Conservation (phyloP, 2,797 vertebrate genomes). For the Mormyrops attenuatus region DNA sequence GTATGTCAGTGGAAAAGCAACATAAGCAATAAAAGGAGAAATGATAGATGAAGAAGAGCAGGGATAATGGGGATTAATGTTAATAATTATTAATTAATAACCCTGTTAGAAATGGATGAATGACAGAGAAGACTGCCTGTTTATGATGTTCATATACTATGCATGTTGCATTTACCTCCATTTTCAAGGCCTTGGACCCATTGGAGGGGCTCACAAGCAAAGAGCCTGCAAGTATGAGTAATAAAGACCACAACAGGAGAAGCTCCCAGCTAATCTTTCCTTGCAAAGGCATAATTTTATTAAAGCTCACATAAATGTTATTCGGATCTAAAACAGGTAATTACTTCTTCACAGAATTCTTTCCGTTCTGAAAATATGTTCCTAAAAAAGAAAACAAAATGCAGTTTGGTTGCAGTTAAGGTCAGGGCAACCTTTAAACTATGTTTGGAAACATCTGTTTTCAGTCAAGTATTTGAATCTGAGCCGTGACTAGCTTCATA, state of each 20-base stretch:
- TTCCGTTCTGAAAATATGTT: background rate
- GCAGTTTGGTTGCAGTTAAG: background rate
- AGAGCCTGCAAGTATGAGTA: background rate
- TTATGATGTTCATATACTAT: background rate
- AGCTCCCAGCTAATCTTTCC: background rate
- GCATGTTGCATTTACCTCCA: background rate
- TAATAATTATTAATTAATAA: background rate
- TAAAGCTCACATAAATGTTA: background rate
- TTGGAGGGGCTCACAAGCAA: background rate
- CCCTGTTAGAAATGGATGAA: background rate
- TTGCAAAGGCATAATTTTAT: background rate
- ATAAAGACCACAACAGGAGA: background rate
- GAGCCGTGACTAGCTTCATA: background rate
- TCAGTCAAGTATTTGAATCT: background rate
- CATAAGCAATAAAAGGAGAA: background rate
- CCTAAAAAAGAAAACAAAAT: background rate
- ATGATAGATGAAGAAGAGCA: background rate
- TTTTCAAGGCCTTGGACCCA: background rate
- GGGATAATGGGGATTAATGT: background rate
- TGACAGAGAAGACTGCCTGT: background rate
- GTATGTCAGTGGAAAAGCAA: background rate
- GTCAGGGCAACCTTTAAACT: background rate
- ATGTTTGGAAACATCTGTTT: background rate
- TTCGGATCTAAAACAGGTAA: background rate
- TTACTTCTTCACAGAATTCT: background rate